These are phyloP conservation scores for Eubucco bourcierii DNA, from an alignment of 2,113 vertebrate genomes.

Conservation along the genomic window DNA sequence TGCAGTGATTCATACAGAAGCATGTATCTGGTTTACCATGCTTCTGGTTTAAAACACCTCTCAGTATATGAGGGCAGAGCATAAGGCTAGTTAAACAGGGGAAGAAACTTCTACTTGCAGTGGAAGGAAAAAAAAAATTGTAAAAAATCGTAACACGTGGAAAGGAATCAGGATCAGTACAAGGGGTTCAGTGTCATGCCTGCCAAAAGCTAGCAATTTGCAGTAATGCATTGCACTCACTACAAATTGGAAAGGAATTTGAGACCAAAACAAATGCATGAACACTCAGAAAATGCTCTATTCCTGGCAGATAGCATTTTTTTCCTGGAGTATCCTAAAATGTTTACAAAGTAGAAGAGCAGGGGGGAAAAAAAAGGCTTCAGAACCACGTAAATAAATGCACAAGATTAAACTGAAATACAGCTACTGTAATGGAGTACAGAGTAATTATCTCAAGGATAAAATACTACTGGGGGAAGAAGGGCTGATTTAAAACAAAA, in stretches of 20 bases:
- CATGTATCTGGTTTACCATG: background rate
- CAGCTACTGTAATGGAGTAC: background rate
- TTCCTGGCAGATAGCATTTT: background rate
- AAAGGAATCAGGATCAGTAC: background rate
- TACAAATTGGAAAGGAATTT: slow-evolving; percentile 5
- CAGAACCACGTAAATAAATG: background rate
- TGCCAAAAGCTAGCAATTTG: slow-evolving; percentile 8
- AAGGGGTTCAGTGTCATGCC: background rate
- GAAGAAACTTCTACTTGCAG: background rate
- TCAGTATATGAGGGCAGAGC: background rate
- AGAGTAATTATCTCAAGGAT: background rate
- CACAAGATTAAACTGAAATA: background rate
- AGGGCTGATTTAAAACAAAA: background rate
- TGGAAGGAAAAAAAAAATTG: background rate
- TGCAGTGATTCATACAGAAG: background rate
- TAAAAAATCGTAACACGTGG: background rate
- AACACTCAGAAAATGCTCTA: background rate
- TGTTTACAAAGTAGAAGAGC: background rate
- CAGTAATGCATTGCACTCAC: background rate
- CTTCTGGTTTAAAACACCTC: background rate
- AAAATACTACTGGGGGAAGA: background rate
- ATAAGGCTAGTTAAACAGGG: background rate
- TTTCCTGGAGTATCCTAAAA: background rate
- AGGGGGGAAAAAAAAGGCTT: background rate
- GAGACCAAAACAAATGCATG: background rate